Evolutionary conservation across 2,113 vertebrate species (phyloP), one percentile per base, ranked within the genome.

Genomic region (Tiliqua scincoides): DNA sequence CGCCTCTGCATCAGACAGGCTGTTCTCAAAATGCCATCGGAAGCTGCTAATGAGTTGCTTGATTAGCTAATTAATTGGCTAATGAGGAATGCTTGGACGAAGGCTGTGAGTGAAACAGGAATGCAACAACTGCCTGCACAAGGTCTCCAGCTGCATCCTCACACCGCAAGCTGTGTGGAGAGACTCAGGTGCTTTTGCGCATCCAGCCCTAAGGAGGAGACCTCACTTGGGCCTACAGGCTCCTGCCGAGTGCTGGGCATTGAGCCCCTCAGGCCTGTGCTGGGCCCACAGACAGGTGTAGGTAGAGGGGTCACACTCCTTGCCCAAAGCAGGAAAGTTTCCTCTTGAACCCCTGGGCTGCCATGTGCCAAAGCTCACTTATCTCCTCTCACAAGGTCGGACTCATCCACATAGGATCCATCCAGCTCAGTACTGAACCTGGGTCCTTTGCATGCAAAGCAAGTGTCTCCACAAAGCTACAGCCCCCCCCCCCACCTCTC

Each of bases 1-100:
- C 87, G 84, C 93, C 94, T 81, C 92, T 85, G 35, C 88, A 14
- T 75, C 6, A 0, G 73, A 89, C 94, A 85, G 85, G 25, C 93
- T 94, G 94, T 94, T 94, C 92, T 70, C 7, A 40, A 32, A 89
- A 85, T 21, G 88, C 0, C 62, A 91, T 88, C 90, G 93, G 93
- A 95, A 95, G 89, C 88, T 77, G 87, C 91, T 86, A 83, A 89
- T 89, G 17, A 91, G 89, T 72, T 86, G 91, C 89, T 91, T 90
- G 90, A 94, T 82, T 89, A 79, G 74, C 89, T 87, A 74, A 89
- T 92, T 94, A 94, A 95, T 94, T 89, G 92, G 23, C 83, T 93
- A 91, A 92, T 93, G 90, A 92, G 92, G 91, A 93, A 89, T 73
- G 35, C 27, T 78, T 85, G 75, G 65, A 32, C 12, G 4, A n/a